Evolutionary conservation across 2,113 vertebrate genomes (phyloP).

Genomic region (Hippocampus guttulatus): DNA sequence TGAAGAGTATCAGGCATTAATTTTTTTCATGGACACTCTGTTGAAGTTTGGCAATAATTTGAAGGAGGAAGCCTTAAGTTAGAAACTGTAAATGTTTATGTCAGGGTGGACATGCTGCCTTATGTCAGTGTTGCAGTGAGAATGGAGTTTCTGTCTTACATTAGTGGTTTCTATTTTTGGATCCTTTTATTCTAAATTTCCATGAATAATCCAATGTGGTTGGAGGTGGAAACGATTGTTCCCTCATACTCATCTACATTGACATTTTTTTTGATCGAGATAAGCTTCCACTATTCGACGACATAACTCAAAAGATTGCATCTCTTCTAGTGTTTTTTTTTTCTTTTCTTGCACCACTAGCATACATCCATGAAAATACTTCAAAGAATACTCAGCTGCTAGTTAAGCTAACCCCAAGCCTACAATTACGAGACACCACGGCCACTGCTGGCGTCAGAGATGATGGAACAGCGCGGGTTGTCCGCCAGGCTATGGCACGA

Average conservation of each 20-base stretch:
- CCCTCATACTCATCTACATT: not conserved
- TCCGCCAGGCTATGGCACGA: not conserved
- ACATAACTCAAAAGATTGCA: not conserved
- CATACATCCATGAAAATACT: constrained; percentile 1
- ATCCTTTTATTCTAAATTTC: not conserved
- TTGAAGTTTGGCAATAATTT: no score
- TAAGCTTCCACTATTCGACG: not conserved
- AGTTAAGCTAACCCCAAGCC: constrained; percentile 6
- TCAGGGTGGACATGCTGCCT: not conserved
- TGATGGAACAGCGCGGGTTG: not conserved
- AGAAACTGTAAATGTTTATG: not conserved
- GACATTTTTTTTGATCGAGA: not conserved
- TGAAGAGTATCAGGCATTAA: not conserved
- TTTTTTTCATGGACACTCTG: not conserved
- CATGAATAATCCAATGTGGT: not conserved
- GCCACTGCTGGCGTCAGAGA: constrained; percentile 7
- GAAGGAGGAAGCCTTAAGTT: not conserved
- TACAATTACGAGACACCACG: constrained; percentile 7
- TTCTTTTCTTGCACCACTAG: not conserved
- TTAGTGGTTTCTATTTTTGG: not conserved
- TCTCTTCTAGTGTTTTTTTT: not conserved
- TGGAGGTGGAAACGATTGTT: not conserved
- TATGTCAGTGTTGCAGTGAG: not conserved
- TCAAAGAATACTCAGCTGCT: constrained; percentile 8
- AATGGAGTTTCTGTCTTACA: not conserved